Evolutionary conservation across 2,888 invertebrate genomes (phyloP).

Genomic region (Stenolophus ochropezus): DNA sequence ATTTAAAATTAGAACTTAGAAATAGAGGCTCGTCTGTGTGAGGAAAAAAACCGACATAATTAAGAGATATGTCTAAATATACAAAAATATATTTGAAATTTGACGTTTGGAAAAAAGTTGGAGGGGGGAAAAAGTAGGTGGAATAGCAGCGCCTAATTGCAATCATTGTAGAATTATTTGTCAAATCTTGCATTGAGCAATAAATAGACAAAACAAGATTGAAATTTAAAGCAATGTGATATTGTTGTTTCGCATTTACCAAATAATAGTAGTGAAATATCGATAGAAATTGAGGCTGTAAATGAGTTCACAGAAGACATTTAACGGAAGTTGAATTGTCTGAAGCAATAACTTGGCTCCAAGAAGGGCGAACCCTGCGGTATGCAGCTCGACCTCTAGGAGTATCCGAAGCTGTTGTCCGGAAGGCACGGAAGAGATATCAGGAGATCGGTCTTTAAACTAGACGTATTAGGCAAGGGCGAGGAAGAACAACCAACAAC

Average conservation of each 20-base stretch:
- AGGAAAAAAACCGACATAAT: too few relatives aligned
- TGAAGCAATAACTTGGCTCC: slow-evolving; percentile 11
- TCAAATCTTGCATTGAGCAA: background rate
- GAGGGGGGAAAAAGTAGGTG: too few relatives aligned
- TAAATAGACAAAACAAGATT: background rate
- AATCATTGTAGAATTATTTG: too few relatives aligned
- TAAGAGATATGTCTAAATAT: too few relatives aligned
- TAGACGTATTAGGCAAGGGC: background rate
- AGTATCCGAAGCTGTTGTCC: background rate
- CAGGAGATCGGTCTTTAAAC: background rate
- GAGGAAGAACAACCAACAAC: background rate
- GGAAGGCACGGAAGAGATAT: background rate
- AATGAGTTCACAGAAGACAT: too few relatives aligned
- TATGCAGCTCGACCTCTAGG: background rate
- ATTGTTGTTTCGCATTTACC: background rate
- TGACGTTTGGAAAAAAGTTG: too few relatives aligned
- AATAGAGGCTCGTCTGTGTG: too few relatives aligned
- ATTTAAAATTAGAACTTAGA: too few relatives aligned
- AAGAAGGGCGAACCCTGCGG: background rate
- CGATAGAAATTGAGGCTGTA: too few relatives aligned
- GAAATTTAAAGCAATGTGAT: background rate
- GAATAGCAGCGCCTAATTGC: too few relatives aligned
- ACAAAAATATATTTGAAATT: too few relatives aligned
- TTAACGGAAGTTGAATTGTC: background rate
- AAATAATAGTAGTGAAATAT: background rate